These are phyloP conservation scores for Agrypnus murinus DNA, from an alignment of 2,888 invertebrate genomes.

Conservation along the genomic window DNA sequence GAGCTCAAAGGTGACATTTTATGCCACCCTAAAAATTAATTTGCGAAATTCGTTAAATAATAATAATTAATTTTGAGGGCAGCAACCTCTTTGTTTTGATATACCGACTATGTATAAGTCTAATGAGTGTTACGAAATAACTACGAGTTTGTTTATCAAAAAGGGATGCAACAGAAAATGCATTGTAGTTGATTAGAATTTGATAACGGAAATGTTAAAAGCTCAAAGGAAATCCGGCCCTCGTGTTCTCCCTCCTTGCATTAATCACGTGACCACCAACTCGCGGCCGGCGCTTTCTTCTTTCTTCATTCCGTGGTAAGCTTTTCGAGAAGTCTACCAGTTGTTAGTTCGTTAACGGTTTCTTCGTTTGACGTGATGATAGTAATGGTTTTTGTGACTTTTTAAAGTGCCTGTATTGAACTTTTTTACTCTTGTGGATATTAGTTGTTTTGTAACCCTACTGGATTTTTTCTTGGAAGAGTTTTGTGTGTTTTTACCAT, in stretches of 20 bases:
- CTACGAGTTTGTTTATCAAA: background rate
- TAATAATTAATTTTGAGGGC: background rate
- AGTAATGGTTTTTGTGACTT: conserved; percentile 38
- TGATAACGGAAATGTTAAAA: conserved; percentile 39
- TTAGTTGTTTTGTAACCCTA: too few species aligned
- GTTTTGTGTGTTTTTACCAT: background rate
- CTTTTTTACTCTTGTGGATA: background rate
- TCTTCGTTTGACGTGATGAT: conserved; percentile 36
- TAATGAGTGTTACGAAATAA: background rate
- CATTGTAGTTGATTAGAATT: conserved; percentile 24
- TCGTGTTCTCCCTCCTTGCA: conserved; percentile 41
- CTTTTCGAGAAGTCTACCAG: conserved; percentile 17
- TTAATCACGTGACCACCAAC: conserved; percentile 48
- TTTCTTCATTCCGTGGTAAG: conserved; percentile 50
- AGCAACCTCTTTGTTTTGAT: background rate
- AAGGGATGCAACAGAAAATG: conserved; percentile 36
- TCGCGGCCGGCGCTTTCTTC: conserved; percentile 50
- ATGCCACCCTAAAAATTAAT: too few species aligned
- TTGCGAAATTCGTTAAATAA: background rate
- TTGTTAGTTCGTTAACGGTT: conserved; percentile 26
- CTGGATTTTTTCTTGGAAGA: background rate
- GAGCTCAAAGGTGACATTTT: too few species aligned
- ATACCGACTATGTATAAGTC: too few species aligned
- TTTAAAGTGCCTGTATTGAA: background rate
- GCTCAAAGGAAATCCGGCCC: conserved; percentile 47